Percentiles rank a stretch among this genome's conserved stretches.
Conservation (phyloP, 2,113 vertebrate species). For the Scomber scombrus region DNA sequence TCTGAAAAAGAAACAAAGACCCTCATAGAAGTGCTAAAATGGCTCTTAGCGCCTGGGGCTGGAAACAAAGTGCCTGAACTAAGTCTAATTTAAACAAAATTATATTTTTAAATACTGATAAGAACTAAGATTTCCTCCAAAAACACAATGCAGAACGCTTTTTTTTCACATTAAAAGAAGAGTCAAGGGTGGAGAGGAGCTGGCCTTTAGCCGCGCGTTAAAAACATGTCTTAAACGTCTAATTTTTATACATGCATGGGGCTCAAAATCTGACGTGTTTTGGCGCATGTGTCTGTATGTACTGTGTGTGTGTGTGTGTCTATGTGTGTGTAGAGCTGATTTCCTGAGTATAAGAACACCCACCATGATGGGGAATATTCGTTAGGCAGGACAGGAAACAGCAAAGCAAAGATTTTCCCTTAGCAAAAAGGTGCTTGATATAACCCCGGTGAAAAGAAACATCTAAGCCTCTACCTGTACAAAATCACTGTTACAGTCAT, state of each 20-base stretch:
- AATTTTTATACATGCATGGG: conserved; percentile 77
- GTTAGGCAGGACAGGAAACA: conserved; percentile 86
- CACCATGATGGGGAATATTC: conserved; percentile 71
- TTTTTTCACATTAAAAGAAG: conserved; percentile 81
- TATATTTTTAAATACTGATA: conserved; percentile 78
- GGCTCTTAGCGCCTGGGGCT: conserved; percentile 62
- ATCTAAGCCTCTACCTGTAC: conserved; percentile 81
- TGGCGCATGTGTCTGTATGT: conserved; percentile 51
- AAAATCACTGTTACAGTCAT: conserved; percentile 84
- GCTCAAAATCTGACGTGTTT: conserved; percentile 47
- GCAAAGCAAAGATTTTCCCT: conserved; percentile 80
- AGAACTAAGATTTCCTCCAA: conserved; percentile 54
- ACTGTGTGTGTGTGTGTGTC: conserved; percentile 54
- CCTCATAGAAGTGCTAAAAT: conserved; percentile 78
- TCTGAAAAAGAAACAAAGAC: conserved; percentile 58
- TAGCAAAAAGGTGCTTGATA: conserved; percentile 78
- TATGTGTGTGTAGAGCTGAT: conserved; percentile 68
- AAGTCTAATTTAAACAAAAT: conserved; percentile 17
- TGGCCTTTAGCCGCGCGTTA: conserved; percentile 29
- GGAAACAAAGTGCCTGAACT: conserved; percentile 68
- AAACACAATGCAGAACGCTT: conserved; percentile 58
- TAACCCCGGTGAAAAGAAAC: conserved; percentile 76
- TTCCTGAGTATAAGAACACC: conserved; percentile 87
- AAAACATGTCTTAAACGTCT: conserved; percentile 43
- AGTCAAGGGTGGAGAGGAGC: conserved; percentile 57